Evolutionary conservation across 2,888 invertebrate species (phyloP), one percentile per base, ranked within the genome.

Genomic region (Liopterus haemorrhoidalis): DNA sequence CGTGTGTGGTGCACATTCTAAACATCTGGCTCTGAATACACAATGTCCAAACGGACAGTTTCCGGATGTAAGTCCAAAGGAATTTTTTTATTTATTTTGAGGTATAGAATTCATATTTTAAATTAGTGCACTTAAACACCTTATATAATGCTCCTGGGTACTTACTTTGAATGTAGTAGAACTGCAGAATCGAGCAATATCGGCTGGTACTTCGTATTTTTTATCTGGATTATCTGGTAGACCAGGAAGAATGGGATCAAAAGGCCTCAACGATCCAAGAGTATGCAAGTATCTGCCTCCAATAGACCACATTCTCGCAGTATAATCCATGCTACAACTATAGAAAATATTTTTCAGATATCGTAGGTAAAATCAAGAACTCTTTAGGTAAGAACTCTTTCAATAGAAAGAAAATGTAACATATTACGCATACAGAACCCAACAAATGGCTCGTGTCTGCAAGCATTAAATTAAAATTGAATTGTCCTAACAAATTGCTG

Each of bases 221-320:
- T 72, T 67, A 25, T 64, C 59, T 14, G 63, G 58, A 6, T 55
- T 48, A 2, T 63, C 48, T 4, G 37, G 41, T 24, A n/a, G 5
- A 5, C 49, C 49, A 32, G 47, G 40, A 28, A 53, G 52, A 21
- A 78, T 56, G 27, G 71, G 69, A 18, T 69, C 66, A 82, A 82
- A 85, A 1, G 76, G 71, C 56, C 74, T 69, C 54, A 78, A 78
- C 39, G 84, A 80, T 40, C 89, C 89, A 52, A 89, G 70, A 4
- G 86, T 86, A 53, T 83, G 83, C 53, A 89, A 60, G 55, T 75
- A 75, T 21, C 64, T 54, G 22, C 87, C 87, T 28, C 79, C 74
- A 45, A 85, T 63, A 0, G 80, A 79, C 87, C 87, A 88, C 62
- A 86, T 67, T 41, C 87, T 75, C 46, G 81, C 82, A 35, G 82